A percentile compares a stretch with the other conserved stretches of the same genome.
phyloP scores from a whole-genome alignment of 1,140 invertebrate species.

The Hermetia illucens region DNA sequence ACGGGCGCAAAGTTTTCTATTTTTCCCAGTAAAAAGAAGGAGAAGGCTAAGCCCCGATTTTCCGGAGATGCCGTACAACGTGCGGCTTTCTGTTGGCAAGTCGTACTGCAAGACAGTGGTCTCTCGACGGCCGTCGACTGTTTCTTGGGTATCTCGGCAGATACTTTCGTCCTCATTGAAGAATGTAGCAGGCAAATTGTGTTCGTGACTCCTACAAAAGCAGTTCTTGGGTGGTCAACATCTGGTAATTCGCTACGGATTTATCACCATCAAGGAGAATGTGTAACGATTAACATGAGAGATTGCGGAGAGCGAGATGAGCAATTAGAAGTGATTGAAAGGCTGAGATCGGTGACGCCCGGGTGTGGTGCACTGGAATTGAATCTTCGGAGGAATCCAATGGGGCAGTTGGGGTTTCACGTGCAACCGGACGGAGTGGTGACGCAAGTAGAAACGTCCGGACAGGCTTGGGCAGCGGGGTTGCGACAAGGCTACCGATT shows the following conservation, averaged over 20 bases:
- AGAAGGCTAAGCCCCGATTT: slow-evolving; percentile 45
- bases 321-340: slow-evolving; percentile 58
- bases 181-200: slow-evolving; percentile 68
- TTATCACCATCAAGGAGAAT: slow-evolving; percentile 74
- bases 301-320: slow-evolving; percentile 57
- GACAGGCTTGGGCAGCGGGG: slow-evolving; percentile 79
- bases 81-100: slow-evolving; percentile 66
- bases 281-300: slow-evolving; percentile 56
- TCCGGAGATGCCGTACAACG: slow-evolving; percentile 49
- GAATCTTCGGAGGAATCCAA: slow-evolving; percentile 54
- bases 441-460: slow-evolving; percentile 80
- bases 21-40: slow-evolving; percentile 54
- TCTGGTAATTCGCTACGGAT: slow-evolving; percentile 42
- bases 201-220: slow-evolving; percentile 70
- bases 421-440: slow-evolving; percentile 92
- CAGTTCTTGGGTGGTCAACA: slow-evolving; percentile 50
- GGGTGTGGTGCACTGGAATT: slow-evolving; percentile 62
- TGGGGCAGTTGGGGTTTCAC: slow-evolving; percentile 87
- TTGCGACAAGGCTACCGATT: slow-evolving; percentile 76
- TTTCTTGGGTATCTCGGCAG: slow-evolving; percentile 74
- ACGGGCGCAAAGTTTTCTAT: slow-evolving; percentile 82
- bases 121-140: slow-evolving; percentile 57
- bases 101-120: slow-evolving; percentile 54
- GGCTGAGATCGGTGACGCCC: slow-evolving; percentile 54
- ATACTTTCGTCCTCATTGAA: slow-evolving; percentile 78